Evolutionary conservation across 2,113 vertebrate species (phyloP).

Genomic region (Syrmaticus mikado): DNA sequence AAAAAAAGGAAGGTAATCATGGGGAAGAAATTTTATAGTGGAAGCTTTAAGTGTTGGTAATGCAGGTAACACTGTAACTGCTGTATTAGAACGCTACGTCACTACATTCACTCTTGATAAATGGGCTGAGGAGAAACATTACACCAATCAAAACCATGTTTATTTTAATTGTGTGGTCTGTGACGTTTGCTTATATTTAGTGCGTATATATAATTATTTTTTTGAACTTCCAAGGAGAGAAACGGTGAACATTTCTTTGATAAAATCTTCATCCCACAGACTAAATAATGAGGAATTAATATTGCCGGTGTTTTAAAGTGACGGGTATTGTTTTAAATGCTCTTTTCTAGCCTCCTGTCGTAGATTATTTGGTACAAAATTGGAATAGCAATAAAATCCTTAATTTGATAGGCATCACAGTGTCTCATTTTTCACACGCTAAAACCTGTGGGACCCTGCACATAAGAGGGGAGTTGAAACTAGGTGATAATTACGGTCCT

Average conservation of each 20-base stretch:
- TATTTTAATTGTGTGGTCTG: background rate
- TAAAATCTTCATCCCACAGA: background rate
- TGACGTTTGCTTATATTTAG: background rate
- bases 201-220: no score
- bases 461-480: no score
- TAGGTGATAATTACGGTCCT: no score
- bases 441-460: background rate
- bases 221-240: background rate
- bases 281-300: background rate
- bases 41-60: background rate
- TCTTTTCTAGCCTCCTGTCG: background rate
- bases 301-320: background rate
- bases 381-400: background rate
- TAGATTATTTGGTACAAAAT: background rate
- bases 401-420: background rate
- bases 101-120: background rate
- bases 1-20: background rate
- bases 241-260: background rate
- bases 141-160: background rate
- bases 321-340: background rate
- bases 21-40: background rate
- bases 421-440: background rate
- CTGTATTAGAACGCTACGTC: background rate
- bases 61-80: background rate
- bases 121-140: background rate